Evolutionary conservation across 2,113 vertebrate species (phyloP).

Genomic region (Gymnarchus niloticus): DNA sequence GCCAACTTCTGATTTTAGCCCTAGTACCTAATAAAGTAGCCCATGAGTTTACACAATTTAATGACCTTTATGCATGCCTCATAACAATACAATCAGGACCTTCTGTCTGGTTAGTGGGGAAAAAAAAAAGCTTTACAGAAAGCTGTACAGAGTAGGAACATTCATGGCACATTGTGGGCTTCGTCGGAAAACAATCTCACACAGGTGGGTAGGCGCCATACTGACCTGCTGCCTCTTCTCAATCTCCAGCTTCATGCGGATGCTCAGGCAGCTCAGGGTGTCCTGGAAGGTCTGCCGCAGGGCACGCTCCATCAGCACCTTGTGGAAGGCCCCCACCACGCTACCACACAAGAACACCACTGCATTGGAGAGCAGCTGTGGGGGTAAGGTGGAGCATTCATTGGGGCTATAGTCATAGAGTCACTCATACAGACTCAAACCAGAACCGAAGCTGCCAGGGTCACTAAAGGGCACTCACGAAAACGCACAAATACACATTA

Average conservation of each 20-base stretch:
- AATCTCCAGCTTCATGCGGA: conserved; percentile 86
- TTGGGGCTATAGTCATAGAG: not conserved
- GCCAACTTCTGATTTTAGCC: no score
- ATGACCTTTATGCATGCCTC: no score
- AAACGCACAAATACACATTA: not conserved
- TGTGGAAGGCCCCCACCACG: conserved; percentile 86
- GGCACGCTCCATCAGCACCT: conserved; percentile 86
- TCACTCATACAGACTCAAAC: conserved; percentile 8
- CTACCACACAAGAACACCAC: conserved; percentile 83
- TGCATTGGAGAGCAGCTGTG: conserved; percentile 79
- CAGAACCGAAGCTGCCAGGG: no score
- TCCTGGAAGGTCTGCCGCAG: conserved; percentile 84
- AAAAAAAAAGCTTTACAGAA: not conserved
- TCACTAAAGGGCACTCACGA: not conserved
- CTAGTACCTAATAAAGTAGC: no score
- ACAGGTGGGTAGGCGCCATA: not conserved
- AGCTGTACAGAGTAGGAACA: not conserved
- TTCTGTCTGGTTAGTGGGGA: no score
- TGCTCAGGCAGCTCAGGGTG: conserved; percentile 80
- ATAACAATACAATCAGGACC: no score
- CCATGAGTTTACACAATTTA: no score
- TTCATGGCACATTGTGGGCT: not conserved
- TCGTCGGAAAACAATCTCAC: no score
- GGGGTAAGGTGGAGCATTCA: not conserved
- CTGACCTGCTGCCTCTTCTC: conserved; percentile 94